phyloP scores from a whole-genome alignment of 2,888 invertebrate genomes.

The Synanthedon vespiformis region DNA sequence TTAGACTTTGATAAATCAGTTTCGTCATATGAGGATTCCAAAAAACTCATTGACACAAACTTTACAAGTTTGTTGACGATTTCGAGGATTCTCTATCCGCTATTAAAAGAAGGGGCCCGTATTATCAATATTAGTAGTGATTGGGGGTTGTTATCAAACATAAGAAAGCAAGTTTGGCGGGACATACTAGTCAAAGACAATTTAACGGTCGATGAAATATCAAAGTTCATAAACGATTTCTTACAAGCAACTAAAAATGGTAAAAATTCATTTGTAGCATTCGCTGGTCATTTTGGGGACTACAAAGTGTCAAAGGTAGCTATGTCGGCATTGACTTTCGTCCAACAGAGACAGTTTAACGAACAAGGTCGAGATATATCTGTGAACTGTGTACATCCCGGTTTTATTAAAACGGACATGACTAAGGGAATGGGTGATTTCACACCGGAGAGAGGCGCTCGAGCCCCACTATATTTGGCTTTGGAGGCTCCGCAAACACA shows the following conservation, averaged over 20 bases:
- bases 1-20: constrained; percentile 74
- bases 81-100: constrained; percentile 77
- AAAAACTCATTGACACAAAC: constrained; percentile 78
- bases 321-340: constrained; percentile 58
- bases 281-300: constrained; percentile 59
- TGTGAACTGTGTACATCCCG: constrained; percentile 62
- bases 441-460: constrained; percentile 53
- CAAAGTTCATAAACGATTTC: constrained; percentile 68
- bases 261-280: constrained; percentile 45
- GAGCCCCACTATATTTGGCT: constrained; percentile 52
- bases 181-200: constrained; percentile 53
- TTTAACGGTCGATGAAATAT: constrained; percentile 62
- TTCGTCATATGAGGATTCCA: constrained; percentile 76
- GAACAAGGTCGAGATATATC: constrained; percentile 63
- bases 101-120: constrained; percentile 76
- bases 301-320: constrained; percentile 66
- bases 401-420: constrained; percentile 64
- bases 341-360: constrained; percentile 52
- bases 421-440: constrained; percentile 64
- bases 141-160: constrained; percentile 64
- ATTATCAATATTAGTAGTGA: constrained; percentile 82
- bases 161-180: constrained; percentile 56
- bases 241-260: constrained; percentile 65
- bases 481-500: constrained; percentile 55
- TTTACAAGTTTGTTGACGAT: constrained; percentile 76